phyloP scores from a whole-genome alignment of 2,888 invertebrate genomes.

The Hololepta plana region DNA sequence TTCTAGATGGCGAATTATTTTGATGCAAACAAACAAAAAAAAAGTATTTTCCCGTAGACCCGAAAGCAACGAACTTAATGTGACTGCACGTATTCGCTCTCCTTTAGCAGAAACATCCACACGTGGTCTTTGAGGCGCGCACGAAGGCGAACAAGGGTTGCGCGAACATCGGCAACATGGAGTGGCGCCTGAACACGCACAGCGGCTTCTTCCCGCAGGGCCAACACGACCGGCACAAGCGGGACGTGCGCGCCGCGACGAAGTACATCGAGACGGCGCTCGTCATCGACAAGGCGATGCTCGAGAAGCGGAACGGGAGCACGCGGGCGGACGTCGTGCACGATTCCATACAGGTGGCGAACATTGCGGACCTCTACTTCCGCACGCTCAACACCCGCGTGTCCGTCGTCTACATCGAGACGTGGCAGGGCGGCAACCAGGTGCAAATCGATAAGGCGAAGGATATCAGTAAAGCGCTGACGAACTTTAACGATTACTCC shows the following conservation, averaged over 20 bases:
- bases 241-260: constrained; percentile 78
- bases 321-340: constrained; percentile 76
- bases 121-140: constrained; percentile 90
- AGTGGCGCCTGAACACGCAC: constrained; percentile 45
- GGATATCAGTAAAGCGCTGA: constrained; percentile 76
- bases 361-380: constrained; percentile 77
- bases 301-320: constrained; percentile 80
- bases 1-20: too few species aligned
- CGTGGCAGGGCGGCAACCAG: constrained; percentile 87
- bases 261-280: constrained; percentile 94
- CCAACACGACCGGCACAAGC: constrained; percentile 26
- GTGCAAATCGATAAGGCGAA: constrained; percentile 63
- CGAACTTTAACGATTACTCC: constrained; percentile 84
- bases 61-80: too few species aligned
- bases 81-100: too few species aligned
- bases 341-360: constrained; percentile 92
- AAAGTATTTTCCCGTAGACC: too few species aligned
- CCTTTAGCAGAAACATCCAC: constrained; percentile 91
- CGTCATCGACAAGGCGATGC: constrained; percentile 93
- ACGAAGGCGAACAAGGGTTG: constrained; percentile 84
- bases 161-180: constrained; percentile 61
- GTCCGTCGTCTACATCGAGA: constrained; percentile 90
- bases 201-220: constrained; percentile 28
- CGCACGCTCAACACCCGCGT: constrained; percentile 86
- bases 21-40: too few species aligned